These are phyloP conservation scores for Oncorhynchus masou DNA, from an alignment of 2,113 vertebrate genomes.

Conservation along the genomic window DNA sequence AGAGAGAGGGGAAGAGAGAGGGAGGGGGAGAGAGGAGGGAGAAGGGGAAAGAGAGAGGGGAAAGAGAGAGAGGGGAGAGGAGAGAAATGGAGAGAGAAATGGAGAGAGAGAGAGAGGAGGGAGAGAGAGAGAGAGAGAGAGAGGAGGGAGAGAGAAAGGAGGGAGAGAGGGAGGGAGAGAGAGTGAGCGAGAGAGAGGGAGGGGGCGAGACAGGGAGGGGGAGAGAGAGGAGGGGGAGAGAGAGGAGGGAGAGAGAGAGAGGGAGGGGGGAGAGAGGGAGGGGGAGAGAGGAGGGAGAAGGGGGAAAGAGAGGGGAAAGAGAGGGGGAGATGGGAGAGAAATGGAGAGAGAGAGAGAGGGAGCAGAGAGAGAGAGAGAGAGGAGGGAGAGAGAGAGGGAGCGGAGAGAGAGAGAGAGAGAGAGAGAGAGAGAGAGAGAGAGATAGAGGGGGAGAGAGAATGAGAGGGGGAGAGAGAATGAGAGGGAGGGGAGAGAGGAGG, in stretches of 20 bases:
- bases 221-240: too few species aligned
- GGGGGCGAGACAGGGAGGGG: accelerated
- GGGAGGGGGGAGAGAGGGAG: accelerated
- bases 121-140: not conserved
- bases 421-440: too few species aligned
- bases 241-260: not conserved
- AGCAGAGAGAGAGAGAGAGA: not conserved
- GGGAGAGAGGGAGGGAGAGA: not conserved
- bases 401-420: too few species aligned
- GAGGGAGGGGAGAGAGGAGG: accelerated
- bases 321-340: accelerated
- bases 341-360: too few species aligned
- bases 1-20: not conserved
- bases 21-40: accelerated
- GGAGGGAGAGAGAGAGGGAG: not conserved
- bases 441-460: too few species aligned
- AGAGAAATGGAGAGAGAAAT: too few species aligned
- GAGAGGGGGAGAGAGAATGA: not conserved
- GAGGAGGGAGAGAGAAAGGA: not conserved
- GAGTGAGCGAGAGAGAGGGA: too few species aligned
- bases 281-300: accelerated
- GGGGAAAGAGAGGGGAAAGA: accelerated
- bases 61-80: not conserved
- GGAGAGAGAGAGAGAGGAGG: too few species aligned
- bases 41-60: accelerated